A percentile compares a stretch with the other conserved stretches of the same genome.
Conservation (phyloP, 2,797 vertebrate genomes). For the Sardinella longiceps region DNA sequence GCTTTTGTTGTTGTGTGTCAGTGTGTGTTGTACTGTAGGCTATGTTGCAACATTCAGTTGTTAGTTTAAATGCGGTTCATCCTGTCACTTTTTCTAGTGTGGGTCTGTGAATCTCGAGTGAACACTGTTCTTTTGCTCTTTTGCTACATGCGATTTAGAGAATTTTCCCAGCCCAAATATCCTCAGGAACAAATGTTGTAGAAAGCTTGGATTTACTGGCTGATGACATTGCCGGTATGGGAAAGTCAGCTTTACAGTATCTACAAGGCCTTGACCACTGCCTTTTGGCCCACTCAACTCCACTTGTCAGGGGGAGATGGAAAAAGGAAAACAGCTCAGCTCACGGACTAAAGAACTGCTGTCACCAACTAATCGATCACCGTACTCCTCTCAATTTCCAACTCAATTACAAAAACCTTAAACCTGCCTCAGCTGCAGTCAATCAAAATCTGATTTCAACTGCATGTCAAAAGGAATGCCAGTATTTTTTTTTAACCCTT, state of each 20-base stretch:
- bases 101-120: neutral
- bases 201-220: constrained; percentile 31
- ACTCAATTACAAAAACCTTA: constrained; percentile 28
- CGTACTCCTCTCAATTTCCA: constrained; percentile 39
- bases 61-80: neutral
- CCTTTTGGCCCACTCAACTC: constrained; percentile 40
- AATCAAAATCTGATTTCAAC: neutral
- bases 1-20: neutral
- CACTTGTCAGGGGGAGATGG: constrained; percentile 31
- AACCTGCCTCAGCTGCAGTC: neutral
- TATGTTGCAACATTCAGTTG: neutral
- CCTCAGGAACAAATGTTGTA: constrained; percentile 31
- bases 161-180: neutral
- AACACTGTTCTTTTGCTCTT: neutral
- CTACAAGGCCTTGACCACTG: constrained; percentile 34
- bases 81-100: neutral
- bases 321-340: constrained; percentile 19
- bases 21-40: too few species aligned
- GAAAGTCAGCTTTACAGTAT: constrained; percentile 44
- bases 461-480: neutral
- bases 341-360: constrained; percentile 47
- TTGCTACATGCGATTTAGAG: neutral
- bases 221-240: constrained; percentile 40
- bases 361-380: constrained; percentile 42
- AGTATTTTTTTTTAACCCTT: too few species aligned